These are phyloP conservation scores for Microcebus murinus DNA, from an alignment of 2,113 vertebrate species.

Conservation along the genomic window DNA sequence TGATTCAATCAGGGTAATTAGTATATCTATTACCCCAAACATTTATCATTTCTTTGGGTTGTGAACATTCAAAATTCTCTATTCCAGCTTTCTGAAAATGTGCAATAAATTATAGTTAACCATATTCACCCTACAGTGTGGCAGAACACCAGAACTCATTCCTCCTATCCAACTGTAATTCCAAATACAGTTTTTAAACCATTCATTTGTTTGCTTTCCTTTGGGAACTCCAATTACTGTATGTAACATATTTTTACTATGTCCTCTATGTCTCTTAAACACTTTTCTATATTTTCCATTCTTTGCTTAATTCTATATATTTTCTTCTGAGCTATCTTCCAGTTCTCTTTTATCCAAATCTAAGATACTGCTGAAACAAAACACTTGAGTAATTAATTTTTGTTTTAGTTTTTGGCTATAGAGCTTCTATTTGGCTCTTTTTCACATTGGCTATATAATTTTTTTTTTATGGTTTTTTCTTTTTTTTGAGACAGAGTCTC, in stretches of 20 bases:
- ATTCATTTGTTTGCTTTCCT: neutral
- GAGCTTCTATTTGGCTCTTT: neutral
- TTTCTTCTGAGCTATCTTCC: neutral
- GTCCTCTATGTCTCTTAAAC: neutral
- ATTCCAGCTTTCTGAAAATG: too few relatives aligned
- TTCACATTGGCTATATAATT: neutral
- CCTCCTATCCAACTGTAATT: neutral
- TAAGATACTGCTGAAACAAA: neutral
- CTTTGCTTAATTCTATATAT: neutral
- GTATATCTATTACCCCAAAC: too few relatives aligned
- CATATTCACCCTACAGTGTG: neutral
- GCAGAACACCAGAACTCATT: neutral
- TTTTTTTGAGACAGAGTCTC: too few relatives aligned
- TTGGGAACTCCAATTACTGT: neutral
- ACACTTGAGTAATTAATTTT: neutral
- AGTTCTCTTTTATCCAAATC: neutral
- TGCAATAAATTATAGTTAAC: too few relatives aligned
- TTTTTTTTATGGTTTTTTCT: neutral
- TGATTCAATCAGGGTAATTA: neutral
- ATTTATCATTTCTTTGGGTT: too few relatives aligned
- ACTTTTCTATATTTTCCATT: neutral
- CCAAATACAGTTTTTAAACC: neutral
- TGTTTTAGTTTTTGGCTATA: neutral
- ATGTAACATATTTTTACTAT: neutral
- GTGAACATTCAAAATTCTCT: too few relatives aligned